phyloP scores from a whole-genome alignment of 2,888 invertebrate species.

The Pyrrhosoma nymphula region DNA sequence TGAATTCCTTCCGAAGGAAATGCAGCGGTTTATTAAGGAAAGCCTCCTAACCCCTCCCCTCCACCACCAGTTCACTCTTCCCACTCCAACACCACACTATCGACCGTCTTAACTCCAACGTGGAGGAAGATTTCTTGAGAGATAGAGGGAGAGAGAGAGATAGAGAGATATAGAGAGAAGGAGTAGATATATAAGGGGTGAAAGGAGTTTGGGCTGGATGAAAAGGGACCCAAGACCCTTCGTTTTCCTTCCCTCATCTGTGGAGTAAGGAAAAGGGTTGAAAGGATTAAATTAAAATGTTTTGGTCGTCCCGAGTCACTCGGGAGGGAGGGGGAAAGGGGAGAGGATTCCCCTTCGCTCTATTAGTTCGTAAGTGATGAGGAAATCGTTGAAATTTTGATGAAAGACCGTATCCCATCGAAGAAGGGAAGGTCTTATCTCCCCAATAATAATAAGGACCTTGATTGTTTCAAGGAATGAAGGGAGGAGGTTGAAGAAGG shows the following conservation, averaged over 20 bases:
- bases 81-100: neutral
- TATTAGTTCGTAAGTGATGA: constrained; percentile 32
- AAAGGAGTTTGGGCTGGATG: neutral
- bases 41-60: neutral
- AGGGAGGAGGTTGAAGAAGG: neutral
- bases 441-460: constrained; percentile 3
- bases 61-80: neutral
- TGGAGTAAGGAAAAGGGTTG: neutral
- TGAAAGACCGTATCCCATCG: constrained; percentile 27
- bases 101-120: neutral
- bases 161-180: neutral
- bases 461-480: neutral
- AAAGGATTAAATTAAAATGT: constrained; percentile 36
- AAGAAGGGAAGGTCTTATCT: neutral
- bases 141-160: neutral
- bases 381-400: neutral
- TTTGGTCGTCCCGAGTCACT: neutral
- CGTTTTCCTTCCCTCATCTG: neutral
- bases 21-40: constrained; percentile 26
- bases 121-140: neutral
- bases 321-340: neutral
- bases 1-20: neutral
- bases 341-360: neutral
- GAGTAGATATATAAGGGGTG: neutral
- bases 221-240: neutral